phyloP scores from a whole-genome alignment of 2,113 vertebrate genomes.

The Austrofundulus limnaeus region DNA sequence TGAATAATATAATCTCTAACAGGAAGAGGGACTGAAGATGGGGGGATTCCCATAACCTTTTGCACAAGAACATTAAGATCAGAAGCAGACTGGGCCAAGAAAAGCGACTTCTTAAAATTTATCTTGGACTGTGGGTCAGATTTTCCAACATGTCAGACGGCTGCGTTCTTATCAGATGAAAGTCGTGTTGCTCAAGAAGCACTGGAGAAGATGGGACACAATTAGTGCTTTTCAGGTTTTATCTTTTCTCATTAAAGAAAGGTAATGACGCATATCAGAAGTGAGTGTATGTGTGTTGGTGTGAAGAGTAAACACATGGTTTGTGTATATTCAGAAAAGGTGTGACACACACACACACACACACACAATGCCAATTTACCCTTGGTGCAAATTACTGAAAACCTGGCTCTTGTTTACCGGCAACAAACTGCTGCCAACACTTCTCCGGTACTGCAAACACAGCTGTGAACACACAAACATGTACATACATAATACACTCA shows the following conservation, averaged over 20 bases:
- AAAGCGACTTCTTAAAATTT: background rate
- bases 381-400: slow-evolving; percentile 36
- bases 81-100: background rate
- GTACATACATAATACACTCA: background rate
- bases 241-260: background rate
- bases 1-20: background rate
- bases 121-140: background rate
- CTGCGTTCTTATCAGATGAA: too few relatives aligned
- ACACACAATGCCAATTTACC: slow-evolving; percentile 7
- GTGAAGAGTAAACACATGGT: too few relatives aligned
- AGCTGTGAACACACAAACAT: slow-evolving; percentile 32
- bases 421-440: slow-evolving; percentile 24
- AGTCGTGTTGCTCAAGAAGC: background rate
- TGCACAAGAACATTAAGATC: background rate
- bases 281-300: too few relatives aligned
- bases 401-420: slow-evolving; percentile 33
- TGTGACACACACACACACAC: background rate
- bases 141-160: background rate
- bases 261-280: too few relatives aligned
- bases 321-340: slow-evolving; percentile 5
- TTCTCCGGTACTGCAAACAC: slow-evolving; percentile 39
- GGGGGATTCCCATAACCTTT: background rate
- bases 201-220: background rate
- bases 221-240: background rate
- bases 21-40: background rate